A percentile compares a stretch with the other conserved stretches of the same genome.
Conservation (phyloP, 1,140 invertebrate genomes). For the Cyphomyrmex costatus region DNA sequence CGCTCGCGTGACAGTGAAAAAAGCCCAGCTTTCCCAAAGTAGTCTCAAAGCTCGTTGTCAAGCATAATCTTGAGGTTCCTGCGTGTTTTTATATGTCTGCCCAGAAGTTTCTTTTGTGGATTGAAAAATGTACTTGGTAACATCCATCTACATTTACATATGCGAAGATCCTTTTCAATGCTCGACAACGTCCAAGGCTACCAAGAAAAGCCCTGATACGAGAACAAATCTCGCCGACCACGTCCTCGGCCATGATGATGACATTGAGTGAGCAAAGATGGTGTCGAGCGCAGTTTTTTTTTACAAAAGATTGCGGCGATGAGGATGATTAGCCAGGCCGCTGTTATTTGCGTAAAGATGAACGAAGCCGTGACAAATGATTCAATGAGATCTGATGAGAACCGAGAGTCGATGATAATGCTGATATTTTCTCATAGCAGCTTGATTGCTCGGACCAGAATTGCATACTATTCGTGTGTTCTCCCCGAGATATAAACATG, state of each 20-base stretch:
- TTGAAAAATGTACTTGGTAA: constrained; percentile 64
- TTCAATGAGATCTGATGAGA: constrained; percentile 70
- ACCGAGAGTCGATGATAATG: constrained; percentile 49
- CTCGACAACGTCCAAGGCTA: constrained; percentile 35
- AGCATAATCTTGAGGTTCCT: constrained; percentile 15
- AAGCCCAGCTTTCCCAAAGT: constrained; percentile 57
- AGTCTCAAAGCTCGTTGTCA: constrained; percentile 53
- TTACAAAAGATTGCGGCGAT: not conserved
- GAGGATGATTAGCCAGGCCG: constrained; percentile 41
- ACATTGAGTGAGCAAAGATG: constrained; percentile 59
- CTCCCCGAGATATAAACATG: constrained; percentile 17
- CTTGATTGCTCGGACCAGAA: constrained; percentile 39
- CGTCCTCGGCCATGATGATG: constrained; percentile 65
- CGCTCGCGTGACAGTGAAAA: constrained; percentile 69
- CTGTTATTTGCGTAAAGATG: constrained; percentile 22
- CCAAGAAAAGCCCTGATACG: constrained; percentile 62
- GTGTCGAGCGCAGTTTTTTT: not conserved
- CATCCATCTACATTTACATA: not conserved
- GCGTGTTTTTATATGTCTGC: not conserved
- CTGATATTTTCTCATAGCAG: constrained; percentile 60
- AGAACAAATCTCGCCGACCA: constrained; percentile 68
- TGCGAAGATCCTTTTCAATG: not conserved
- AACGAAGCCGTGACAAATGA: constrained; percentile 39
- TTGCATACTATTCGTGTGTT: not conserved
- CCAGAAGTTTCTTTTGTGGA: constrained; percentile 64